Evolutionary conservation across 2,888 invertebrate species (phyloP).

Genomic region (Blera fallax): DNA sequence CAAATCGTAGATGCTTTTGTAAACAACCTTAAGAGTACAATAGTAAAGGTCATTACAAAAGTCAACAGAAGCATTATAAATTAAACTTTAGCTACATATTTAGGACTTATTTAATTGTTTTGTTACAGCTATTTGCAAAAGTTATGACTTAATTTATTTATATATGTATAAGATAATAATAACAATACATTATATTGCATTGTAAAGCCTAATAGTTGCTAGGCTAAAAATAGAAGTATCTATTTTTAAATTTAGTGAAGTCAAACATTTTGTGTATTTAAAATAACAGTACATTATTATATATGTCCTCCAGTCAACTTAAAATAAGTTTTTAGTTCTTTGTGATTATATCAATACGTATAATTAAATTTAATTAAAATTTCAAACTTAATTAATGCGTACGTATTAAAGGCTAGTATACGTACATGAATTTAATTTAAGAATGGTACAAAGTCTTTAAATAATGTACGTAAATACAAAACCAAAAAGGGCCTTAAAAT

Average conservation of each 20-base stretch:
- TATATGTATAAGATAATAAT: constrained; percentile 22
- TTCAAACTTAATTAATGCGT: background rate
- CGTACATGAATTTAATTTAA: too few relatives aligned
- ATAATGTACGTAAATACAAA: too few relatives aligned
- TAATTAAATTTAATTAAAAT: background rate
- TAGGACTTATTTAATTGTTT: background rate
- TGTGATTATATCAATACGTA: background rate
- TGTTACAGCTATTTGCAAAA: too few relatives aligned
- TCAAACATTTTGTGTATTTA: background rate
- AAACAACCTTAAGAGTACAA: constrained; percentile 33
- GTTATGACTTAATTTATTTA: too few relatives aligned
- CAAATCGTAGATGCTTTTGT: constrained; percentile 15
- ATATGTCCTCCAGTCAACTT: constrained; percentile 3
- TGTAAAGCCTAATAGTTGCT: background rate
- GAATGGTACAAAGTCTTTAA: too few relatives aligned
- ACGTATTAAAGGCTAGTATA: too few relatives aligned
- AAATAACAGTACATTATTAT: background rate
- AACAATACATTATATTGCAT: constrained; percentile 5
- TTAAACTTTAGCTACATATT: background rate
- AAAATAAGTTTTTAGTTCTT: background rate
- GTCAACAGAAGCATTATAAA: constrained; percentile 10
- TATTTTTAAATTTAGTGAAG: background rate
- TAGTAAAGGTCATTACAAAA: constrained; percentile 56
- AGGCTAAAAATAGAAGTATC: background rate
- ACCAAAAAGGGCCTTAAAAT: too few relatives aligned